phyloP scores from a whole-genome alignment of 2,888 invertebrate species.

The Hirtodrosophila cameraria region DNA sequence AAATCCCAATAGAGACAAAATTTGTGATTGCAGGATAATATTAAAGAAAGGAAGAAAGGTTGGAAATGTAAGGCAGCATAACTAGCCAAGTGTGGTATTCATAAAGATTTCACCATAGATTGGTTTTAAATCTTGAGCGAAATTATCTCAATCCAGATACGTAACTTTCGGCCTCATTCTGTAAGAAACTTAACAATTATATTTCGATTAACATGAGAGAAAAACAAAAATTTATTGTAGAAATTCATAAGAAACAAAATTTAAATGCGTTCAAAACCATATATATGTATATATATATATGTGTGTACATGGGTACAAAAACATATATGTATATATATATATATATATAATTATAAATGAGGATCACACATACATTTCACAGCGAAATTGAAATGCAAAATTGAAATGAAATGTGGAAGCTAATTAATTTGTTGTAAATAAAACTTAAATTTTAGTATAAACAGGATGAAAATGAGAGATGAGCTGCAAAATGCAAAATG shows the following conservation, averaged over 20 bases:
- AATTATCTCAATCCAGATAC: conserved; percentile 82
- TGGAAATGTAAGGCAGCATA: conserved; percentile 47
- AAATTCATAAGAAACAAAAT: conserved; percentile 59
- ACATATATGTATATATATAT: conserved; percentile 49
- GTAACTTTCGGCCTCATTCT: conserved; percentile 84
- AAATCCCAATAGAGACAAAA: conserved; percentile 28
- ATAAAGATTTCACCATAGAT: conserved; percentile 31
- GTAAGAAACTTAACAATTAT: conserved; percentile 80
- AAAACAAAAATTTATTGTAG: conserved; percentile 49
- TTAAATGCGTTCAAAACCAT: conserved; percentile 53
- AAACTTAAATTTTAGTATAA: conserved; percentile 84
- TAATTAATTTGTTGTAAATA: conserved; percentile 84
- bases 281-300: conserved; percentile 25
- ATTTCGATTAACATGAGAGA: conserved; percentile 45
- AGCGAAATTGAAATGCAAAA: conserved; percentile 38
- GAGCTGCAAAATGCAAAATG: conserved; percentile 57
- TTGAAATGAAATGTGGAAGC: conserved; percentile 57
- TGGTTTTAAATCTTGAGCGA: conserved; percentile 32
- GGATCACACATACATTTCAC: conserved; percentile 48
- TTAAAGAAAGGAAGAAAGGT: conserved; percentile 12
- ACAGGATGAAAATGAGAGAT: conserved; percentile 51
- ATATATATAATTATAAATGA: conserved; percentile 53
- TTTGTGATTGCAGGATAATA: conserved; percentile 57
- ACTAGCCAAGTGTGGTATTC: conserved; percentile 36
- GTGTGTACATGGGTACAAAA: conserved; percentile 23